A percentile compares a stretch with the other conserved stretches of the same genome.
These are phyloP conservation scores for Acrocephalus scirpaceus DNA, from an alignment of 2,797 vertebrate genomes.

Conservation along the genomic window DNA sequence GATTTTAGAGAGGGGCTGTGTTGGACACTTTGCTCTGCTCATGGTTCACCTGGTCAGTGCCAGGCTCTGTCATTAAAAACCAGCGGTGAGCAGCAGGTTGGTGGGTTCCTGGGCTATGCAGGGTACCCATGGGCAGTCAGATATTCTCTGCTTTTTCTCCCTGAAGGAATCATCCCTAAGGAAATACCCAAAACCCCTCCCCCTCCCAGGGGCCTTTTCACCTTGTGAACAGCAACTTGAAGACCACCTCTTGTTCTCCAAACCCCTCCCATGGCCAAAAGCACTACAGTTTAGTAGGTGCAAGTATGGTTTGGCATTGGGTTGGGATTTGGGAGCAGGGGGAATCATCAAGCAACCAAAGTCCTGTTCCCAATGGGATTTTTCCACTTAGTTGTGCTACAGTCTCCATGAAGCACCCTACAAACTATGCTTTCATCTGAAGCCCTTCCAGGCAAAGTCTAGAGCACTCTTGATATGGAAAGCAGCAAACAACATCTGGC, in stretches of 20 bases:
- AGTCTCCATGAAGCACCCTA: not conserved
- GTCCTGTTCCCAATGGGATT: not conserved
- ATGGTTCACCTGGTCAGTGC: not conserved
- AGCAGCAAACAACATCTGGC: constrained; percentile 1
- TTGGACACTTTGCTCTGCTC: not conserved
- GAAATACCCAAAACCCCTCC: not conserved
- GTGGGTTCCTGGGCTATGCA: not conserved
- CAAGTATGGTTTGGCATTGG: not conserved
- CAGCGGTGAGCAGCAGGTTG: not conserved
- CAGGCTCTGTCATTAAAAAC: not conserved
- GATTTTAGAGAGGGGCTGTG: constrained; percentile 21
- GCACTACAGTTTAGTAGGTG: not conserved
- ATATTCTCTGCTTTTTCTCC: not conserved
- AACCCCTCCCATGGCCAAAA: not conserved
- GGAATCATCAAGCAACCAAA: not conserved
- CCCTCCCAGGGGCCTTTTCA: not conserved
- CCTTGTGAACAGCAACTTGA: not conserved
- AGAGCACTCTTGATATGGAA: constrained; percentile 18
- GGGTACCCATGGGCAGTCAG: not conserved
- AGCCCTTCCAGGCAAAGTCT: not conserved
- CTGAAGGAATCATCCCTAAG: not conserved
- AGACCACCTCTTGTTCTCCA: not conserved
- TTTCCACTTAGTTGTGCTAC: not conserved
- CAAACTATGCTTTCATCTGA: not conserved
- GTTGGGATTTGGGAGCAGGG: not conserved